Evolutionary conservation across 2,797 vertebrate genomes (phyloP).

Genomic region (Antennarius maculatus): DNA sequence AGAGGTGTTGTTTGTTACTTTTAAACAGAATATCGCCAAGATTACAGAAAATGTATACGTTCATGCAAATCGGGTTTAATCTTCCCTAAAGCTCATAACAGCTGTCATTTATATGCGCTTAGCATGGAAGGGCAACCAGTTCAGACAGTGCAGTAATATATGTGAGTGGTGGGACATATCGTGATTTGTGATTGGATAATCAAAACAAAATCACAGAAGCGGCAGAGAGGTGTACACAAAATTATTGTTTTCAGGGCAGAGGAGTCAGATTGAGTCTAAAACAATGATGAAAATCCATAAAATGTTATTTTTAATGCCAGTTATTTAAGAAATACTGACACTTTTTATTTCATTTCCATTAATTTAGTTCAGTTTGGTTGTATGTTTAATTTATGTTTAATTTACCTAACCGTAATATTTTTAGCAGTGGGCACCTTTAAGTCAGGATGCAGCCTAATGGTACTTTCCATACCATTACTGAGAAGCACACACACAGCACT

Average conservation of each 20-base stretch:
- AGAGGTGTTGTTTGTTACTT: slow-evolving; percentile 62
- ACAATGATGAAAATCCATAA: slow-evolving; percentile 6
- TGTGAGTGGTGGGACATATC: slow-evolving; percentile 5
- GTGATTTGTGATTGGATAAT: slow-evolving; percentile 21
- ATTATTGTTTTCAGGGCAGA: background rate
- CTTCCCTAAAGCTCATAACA: slow-evolving; percentile 72
- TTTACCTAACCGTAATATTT: background rate
- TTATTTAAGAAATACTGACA: slow-evolving; percentile 6
- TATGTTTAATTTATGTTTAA: background rate
- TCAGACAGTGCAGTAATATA: slow-evolving; percentile 37
- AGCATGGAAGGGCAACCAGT: slow-evolving; percentile 51
- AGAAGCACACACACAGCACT: background rate
- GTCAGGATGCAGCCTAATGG: background rate
- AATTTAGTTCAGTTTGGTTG: too few relatives aligned
- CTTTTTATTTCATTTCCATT: background rate
- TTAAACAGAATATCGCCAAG: slow-evolving; percentile 54
- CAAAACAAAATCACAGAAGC: slow-evolving; percentile 32
- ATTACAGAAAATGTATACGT: slow-evolving; percentile 66
- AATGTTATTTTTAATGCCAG: slow-evolving; percentile 4
- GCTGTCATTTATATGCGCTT: slow-evolving; percentile 71
- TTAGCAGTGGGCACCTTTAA: background rate
- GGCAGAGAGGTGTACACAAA: slow-evolving; percentile 1
- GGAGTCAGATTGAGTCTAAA: slow-evolving; percentile 15
- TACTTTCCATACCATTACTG: background rate
- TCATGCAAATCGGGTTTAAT: slow-evolving; percentile 65